phyloP scores from a whole-genome alignment of 2,888 invertebrate genomes.

The Thelaira solivaga region DNA sequence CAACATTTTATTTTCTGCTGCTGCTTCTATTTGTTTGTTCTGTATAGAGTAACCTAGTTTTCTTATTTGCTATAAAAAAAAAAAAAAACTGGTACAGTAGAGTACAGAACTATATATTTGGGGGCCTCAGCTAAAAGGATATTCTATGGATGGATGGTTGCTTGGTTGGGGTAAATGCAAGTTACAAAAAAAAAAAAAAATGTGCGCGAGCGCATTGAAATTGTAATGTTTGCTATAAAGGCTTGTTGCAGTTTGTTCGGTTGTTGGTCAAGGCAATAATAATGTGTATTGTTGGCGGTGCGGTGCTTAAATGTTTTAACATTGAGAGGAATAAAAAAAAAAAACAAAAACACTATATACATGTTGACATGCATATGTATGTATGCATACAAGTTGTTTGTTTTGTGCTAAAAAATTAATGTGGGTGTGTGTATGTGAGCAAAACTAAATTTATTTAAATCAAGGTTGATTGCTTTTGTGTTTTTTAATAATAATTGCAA shows the following conservation, averaged over 20 bases:
- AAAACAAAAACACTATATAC: not conserved
- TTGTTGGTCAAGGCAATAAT: conserved; percentile 60
- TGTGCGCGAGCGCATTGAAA: conserved; percentile 52
- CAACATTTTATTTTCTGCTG: not conserved
- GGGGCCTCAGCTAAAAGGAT: not conserved
- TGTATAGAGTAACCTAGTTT: conserved; percentile 53
- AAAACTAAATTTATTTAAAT: conserved; percentile 5
- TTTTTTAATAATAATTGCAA: not conserved
- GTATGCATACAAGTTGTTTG: not conserved
- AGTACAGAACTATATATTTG: conserved; percentile 34
- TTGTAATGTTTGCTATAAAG: not conserved
- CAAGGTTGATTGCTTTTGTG: conserved; percentile 27
- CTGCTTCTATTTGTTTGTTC: conserved; percentile 4
- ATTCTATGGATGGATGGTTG: not conserved
- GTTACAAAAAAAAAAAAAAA: not conserved
- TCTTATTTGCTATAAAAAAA: conserved; percentile 12
- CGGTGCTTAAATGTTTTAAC: conserved; percentile 35
- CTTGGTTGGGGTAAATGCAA: not conserved
- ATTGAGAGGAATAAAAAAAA: conserved; percentile 41
- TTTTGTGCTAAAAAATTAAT: not conserved
- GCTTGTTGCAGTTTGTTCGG: not conserved
- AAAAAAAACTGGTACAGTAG: conserved; percentile 45
- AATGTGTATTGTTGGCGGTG: conserved; percentile 35
- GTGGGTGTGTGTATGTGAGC: not conserved
- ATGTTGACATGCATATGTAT: not conserved